Percentiles rank a stretch among this genome's conserved stretches.
phyloP scores from a whole-genome alignment of 2,113 vertebrate species.

The Mirza zaza region DNA sequence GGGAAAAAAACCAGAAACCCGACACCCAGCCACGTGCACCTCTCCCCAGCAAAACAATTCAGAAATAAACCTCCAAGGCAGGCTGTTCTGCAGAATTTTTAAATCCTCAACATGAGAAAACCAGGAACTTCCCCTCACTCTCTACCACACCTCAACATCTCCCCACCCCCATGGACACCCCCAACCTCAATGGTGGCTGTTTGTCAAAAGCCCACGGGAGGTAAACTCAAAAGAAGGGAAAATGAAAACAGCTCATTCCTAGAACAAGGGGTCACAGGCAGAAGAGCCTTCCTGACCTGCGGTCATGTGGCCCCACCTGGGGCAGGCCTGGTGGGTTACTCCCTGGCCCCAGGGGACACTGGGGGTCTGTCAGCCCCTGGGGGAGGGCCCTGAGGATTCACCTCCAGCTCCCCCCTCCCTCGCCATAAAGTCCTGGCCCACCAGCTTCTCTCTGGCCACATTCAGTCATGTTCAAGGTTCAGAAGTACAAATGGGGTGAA shows the following conservation, averaged over 20 bases:
- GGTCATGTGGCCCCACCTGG: constrained; percentile 26
- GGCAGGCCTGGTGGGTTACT: background rate
- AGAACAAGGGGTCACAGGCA: constrained; percentile 50
- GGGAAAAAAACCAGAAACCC: background rate
- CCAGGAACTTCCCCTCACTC: background rate
- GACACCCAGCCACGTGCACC: no score
- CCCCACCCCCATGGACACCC: background rate
- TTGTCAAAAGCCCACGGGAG: background rate
- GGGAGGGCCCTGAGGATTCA: background rate
- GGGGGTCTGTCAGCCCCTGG: background rate
- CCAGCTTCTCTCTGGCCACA: background rate
- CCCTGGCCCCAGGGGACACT: background rate
- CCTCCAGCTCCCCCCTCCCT: background rate
- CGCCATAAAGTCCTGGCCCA: background rate
- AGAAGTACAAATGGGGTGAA: background rate
- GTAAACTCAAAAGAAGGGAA: background rate
- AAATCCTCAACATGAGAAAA: no score
- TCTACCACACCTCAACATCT: background rate
- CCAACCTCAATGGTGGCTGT: background rate
- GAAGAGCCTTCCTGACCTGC: constrained; percentile 54
- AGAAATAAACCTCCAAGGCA: no score
- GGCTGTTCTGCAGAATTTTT: no score
- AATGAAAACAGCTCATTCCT: constrained; percentile 53
- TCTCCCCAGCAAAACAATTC: no score
- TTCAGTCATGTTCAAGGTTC: background rate